Conservation (phyloP, 2,888 invertebrate genomes). For the Mimachlamys varia region DNA sequence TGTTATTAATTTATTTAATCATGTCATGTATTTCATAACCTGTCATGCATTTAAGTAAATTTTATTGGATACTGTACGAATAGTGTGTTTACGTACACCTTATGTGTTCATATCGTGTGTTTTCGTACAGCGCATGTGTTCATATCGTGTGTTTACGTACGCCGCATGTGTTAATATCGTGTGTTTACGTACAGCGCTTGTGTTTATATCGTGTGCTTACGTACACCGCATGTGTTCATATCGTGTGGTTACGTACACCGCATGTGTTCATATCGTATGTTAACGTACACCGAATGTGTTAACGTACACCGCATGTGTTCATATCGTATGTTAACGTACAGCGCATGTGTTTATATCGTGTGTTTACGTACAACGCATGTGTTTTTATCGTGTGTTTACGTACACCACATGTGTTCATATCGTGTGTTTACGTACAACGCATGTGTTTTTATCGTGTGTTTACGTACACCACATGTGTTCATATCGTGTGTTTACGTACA, state of each 20-base stretch:
- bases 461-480: not conserved
- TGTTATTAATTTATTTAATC: not conserved
- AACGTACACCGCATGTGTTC: no score
- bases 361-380: not conserved
- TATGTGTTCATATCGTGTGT: no score
- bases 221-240: not conserved
- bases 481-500: not conserved
- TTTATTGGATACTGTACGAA: no score
- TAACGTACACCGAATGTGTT: not conserved
- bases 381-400: no score
- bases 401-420: no score
- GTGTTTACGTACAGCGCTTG: not conserved
- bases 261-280: not conserved
- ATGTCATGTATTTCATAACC: not conserved
- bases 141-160: not conserved
- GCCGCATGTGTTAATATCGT: not conserved
- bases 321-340: not conserved
- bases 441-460: not conserved
- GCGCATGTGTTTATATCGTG: not conserved
- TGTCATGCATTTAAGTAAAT: no score
- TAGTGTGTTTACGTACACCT: no score
- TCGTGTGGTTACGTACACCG: not conserved
- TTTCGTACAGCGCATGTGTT: not conserved
- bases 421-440: no score
- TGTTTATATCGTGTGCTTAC: not conserved